phyloP scores from a whole-genome alignment of 2,113 vertebrate species.

The Orientallactaga bullata region DNA sequence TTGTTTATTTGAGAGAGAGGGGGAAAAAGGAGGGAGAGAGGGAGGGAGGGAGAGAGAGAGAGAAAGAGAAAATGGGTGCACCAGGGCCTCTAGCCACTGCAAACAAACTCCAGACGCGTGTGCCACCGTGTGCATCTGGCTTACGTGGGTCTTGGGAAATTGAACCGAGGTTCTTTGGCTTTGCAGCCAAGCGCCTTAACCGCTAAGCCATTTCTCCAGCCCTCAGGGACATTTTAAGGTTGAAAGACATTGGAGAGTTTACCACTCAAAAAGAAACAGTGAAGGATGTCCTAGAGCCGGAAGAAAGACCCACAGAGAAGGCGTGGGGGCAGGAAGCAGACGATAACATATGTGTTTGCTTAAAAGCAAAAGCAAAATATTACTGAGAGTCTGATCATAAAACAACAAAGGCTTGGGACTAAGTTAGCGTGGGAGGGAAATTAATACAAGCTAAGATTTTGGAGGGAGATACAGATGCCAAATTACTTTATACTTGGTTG shows the following conservation, averaged over 20 bases:
- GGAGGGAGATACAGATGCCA: not conserved
- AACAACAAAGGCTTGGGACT: not conserved
- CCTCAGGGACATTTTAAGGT: conserved; percentile 2
- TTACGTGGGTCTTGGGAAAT: too few species aligned
- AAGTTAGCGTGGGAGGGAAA: not conserved
- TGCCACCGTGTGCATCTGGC: too few species aligned
- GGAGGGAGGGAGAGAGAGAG: too few species aligned
- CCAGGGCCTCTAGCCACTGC: too few species aligned
- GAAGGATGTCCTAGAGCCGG: not conserved
- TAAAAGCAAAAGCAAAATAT: conserved; percentile 41
- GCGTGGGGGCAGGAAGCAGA: not conserved
- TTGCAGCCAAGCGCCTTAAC: too few species aligned
- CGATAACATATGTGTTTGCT: not conserved
- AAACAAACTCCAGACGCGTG: too few species aligned
- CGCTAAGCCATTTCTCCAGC: too few species aligned
- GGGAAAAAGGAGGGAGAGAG: too few species aligned
- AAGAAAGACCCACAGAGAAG: not conserved
- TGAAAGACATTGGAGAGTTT: conserved; percentile 44
- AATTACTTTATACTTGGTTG: not conserved
- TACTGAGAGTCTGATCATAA: conserved; percentile 32
- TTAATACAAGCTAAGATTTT: not conserved
- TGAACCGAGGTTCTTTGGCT: too few species aligned
- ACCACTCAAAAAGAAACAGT: conserved; percentile 2
- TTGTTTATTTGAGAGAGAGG: too few species aligned
- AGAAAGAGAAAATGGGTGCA: too few species aligned